A percentile compares a stretch with the other conserved stretches of the same genome.
These are phyloP conservation scores for Oreocharis arfaki DNA, from an alignment of 2,113 vertebrate species.

Conservation along the genomic window DNA sequence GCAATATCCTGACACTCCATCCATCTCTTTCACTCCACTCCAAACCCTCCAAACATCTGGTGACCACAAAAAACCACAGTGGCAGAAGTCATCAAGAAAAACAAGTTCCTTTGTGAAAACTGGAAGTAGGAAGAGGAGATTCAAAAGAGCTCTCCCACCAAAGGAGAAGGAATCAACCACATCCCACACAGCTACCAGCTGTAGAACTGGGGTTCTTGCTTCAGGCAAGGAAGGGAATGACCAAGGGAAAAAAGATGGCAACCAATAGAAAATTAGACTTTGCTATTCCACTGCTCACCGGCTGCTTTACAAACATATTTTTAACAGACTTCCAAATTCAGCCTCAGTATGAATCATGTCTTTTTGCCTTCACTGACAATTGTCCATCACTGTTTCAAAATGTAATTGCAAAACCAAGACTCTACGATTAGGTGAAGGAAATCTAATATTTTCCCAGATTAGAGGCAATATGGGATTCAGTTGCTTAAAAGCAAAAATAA, in stretches of 20 bases:
- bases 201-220: background rate
- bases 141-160: background rate
- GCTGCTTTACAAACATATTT: background rate
- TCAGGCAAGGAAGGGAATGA: background rate
- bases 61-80: background rate
- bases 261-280: background rate
- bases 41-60: background rate
- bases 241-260: background rate
- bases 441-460: conserved; percentile 29
- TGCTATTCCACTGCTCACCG: background rate
- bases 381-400: background rate
- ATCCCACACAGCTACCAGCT: background rate
- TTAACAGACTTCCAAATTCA: background rate
- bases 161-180: background rate
- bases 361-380: background rate
- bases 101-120: background rate
- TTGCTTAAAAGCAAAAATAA: background rate
- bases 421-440: background rate
- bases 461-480: conserved; percentile 7
- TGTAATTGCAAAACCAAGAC: background rate
- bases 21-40: background rate
- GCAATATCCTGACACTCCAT: background rate
- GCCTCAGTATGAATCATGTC: background rate
- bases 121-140: background rate
- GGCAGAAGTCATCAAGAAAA: background rate